These are phyloP conservation scores for Chiroxiphia lanceolata DNA, from an alignment of 2,797 vertebrate genomes.

Conservation along the genomic window DNA sequence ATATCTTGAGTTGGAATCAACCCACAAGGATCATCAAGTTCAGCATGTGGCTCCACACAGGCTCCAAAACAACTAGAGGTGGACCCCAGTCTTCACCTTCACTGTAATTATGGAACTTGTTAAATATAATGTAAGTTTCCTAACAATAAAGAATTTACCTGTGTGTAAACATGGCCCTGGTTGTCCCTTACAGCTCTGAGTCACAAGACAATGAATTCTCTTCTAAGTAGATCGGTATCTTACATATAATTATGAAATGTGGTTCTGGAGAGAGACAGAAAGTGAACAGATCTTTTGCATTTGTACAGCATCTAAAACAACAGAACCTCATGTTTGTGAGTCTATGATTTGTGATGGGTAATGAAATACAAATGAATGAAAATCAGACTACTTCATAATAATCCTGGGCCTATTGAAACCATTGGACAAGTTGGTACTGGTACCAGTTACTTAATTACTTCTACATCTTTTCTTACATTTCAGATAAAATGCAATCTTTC, in stretches of 20 bases:
- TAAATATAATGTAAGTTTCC: neutral
- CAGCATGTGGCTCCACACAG: neutral
- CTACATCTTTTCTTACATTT: neutral
- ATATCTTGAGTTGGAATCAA: neutral
- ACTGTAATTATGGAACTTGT: neutral
- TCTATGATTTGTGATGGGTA: neutral
- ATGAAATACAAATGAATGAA: neutral
- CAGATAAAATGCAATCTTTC: neutral
- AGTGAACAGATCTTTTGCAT: neutral
- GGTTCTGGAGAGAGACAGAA: neutral
- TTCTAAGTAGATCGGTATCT: neutral
- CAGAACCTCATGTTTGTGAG: rapidly evolving
- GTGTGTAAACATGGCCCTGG: neutral
- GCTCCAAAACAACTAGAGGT: neutral
- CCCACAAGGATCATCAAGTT: neutral
- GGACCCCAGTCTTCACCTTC: neutral
- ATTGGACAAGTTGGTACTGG: neutral
- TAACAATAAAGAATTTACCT: neutral
- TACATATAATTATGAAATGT: neutral
- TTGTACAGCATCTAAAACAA: neutral
- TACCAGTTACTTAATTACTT: neutral
- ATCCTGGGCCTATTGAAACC: neutral
- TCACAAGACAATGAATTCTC: rapidly evolving
- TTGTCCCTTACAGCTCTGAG: neutral
- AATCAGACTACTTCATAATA: neutral